Percentiles rank a stretch among this genome's conserved stretches.
These are phyloP conservation scores for Lipotes vexillifer DNA, from an alignment of 2,113 vertebrate genomes.

Conservation along the genomic window DNA sequence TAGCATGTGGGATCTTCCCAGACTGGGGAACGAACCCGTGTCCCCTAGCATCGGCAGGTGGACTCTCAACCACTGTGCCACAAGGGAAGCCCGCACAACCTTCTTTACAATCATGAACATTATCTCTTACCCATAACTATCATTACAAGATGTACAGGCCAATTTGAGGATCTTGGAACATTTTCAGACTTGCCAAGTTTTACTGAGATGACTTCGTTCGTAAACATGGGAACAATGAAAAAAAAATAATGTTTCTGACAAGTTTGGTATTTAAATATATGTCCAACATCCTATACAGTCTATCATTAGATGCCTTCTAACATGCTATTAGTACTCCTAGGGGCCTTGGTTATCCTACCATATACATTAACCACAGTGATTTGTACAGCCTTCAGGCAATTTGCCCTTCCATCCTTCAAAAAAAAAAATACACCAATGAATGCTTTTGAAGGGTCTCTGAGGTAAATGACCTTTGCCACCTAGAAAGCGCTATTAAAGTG, in stretches of 20 bases:
- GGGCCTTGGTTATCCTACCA: not conserved
- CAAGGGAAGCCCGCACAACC: not conserved
- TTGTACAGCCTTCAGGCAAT: conserved; percentile 53
- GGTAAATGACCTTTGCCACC: conserved; percentile 35
- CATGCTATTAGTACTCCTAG: not conserved
- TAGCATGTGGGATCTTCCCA: too few species aligned
- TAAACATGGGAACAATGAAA: conserved; percentile 36
- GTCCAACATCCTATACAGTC: not conserved
- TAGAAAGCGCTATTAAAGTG: not conserved
- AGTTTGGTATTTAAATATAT: conserved; percentile 20
- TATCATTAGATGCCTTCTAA: not conserved
- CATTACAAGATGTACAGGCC: not conserved
- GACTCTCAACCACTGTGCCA: too few species aligned
- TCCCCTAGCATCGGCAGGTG: too few species aligned
- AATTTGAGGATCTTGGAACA: not conserved
- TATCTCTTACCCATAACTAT: not conserved
- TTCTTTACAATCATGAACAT: not conserved
- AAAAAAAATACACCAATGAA: not conserved
- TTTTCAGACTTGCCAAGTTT: conserved; percentile 34
- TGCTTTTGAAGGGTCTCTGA: conserved; percentile 27
- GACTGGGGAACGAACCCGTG: too few species aligned
- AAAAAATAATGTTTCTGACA: conserved; percentile 18
- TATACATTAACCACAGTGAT: not conserved
- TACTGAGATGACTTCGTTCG: not conserved
- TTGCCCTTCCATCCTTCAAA: not conserved